Base-by-base conservation (phyloP, 92 coral and sea anemone species). In the Epizoanthus ramosus region DNA sequence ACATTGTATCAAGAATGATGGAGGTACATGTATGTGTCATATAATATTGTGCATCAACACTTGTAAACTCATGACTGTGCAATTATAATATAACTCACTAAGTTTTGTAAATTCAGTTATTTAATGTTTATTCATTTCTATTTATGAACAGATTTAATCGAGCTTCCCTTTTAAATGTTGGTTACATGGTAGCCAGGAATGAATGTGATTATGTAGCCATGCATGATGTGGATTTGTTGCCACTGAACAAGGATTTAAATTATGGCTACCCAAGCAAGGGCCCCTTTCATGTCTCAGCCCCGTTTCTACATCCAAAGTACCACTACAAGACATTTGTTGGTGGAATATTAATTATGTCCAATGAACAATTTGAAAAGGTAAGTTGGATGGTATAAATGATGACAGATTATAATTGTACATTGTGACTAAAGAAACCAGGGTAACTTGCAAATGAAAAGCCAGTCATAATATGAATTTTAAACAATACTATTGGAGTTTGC, bases 151-250 rank as follows among this genome's bases (percentile, higher is more conserved):
- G 99, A 86, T 96, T 96, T 86, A 96, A 96, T 71, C 91, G 99
- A 77, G 99, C 99, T 33, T 84, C 98, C 14, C 92, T 96, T 17
- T 81, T 96, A 58, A 96, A 96, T 87, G 95, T 87, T 66, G 99
- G 99, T 37, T 96, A 76, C 81, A 74, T 96, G 64, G 87, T 85
- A 31, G 99, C 99, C 60, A 88, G 91, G 71, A 91, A 96, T 63
- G 83, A 90, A 57, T 96, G 99, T 89, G 99, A 96, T 83, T 96
- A 96, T 79, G 86, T 96, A 71, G 98, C 93, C 45, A 96, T 96
- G 99, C 99, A 96, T 83, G 99, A 96, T 43, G 99, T 96, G 45
- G 99, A 96, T 83, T 84, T 96, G 5, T 83, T 96, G 63, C 99
- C 99, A 39, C 79, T 96, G 12, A 94, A 96, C 76, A 87, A 93